Evolutionary conservation across 2,888 invertebrate species (phyloP), one percentile per base, ranked within the genome.

Genomic region (Incurvaria masculella): DNA sequence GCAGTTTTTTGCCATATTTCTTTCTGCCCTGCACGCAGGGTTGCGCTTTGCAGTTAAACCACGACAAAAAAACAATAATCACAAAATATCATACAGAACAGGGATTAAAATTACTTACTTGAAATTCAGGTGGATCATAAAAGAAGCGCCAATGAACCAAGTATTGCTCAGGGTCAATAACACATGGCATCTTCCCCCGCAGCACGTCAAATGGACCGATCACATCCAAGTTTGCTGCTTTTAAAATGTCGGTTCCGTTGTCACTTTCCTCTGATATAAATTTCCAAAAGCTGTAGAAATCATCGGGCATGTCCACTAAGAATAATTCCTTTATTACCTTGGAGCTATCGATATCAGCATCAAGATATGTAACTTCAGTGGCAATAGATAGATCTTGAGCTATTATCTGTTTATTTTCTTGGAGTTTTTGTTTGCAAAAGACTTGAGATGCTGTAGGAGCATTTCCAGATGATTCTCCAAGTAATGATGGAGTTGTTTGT

Each of bases 41-140:
- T n/a, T n/a, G n/a, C n/a, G n/a, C n/a, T n/a, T n/a, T n/a, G n/a
- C n/a, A n/a, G n/a, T n/a, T n/a, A n/a, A n/a, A n/a, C n/a, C n/a
- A n/a, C n/a, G n/a, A n/a, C n/a, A n/a, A n/a, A n/a, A n/a, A n/a
- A n/a, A n/a, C n/a, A n/a, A n/a, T n/a, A n/a, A n/a, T n/a, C n/a
- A n/a, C n/a, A n/a, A n/a, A n/a, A n/a, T n/a, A n/a, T n/a, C n/a
- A 23, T 23, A 23, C 5, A 23, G 23, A 11, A 33, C 8, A 33
- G 14, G 3, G 14, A 33, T 26, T 23, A 27, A 20, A 45, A 41
- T 52, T 45, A 55, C 52, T 55, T 65, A 86, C 86, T 73, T 94
- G 91, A 68, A 96, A 91, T 70, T 97, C 97, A 10, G 97, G 97
- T 10, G 95, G 93, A 76, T 98, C 97, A 68, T 89, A 94, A 64